Evolutionary conservation across 2,797 vertebrate genomes (phyloP), one percentile per base, ranked within the genome.

Genomic region (Microctenopoma steveboyesi): DNA sequence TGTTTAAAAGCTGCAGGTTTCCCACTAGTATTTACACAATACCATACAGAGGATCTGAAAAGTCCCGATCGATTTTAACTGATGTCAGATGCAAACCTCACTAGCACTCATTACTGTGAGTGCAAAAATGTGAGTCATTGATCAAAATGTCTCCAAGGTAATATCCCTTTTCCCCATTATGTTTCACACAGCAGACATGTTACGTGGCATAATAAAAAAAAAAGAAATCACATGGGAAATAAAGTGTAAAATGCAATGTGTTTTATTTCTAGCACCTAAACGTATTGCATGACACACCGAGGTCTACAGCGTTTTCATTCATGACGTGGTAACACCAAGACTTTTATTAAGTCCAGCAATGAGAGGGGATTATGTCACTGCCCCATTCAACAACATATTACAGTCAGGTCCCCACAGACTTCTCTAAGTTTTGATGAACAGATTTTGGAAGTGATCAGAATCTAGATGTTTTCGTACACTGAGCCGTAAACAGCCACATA

Each of bases 341-440:
- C 39, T 69, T 77, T 75, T 45, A 78, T 71, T 74, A 59, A 60
- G 48, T 45, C 15, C n/a, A 35, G 40, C 59, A 66, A 74, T 74
- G 57, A 66, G 55, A 15, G 45, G 52, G 50, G 42, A 18, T 66
- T 47, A 25, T 53, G 30, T 48, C 58, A 46, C 28, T 39, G 46
- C 33, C 48, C 51, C 3, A 64, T 73, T 75, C 39, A 33, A 25
- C 3, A 39, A 48, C 30, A 61, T 37, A 46, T 47, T 30, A 10
- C 27, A 18, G 50, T 28, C 55, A 6, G 16, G 25, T 14, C 33
- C 39, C 10, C 42, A 47, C 16, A 50, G 15, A 46, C 64, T 69
- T 49, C 10, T 25, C 16, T 33, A 46, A 37, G 11, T 37, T 9
- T 37, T 39, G 28, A 47, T 43, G 13, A 11, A 69, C 35, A 39